A percentile compares a stretch with the other conserved stretches of the same genome.
phyloP scores from a whole-genome alignment of 2,797 vertebrate genomes.

The Pygocentrus nattereri region DNA sequence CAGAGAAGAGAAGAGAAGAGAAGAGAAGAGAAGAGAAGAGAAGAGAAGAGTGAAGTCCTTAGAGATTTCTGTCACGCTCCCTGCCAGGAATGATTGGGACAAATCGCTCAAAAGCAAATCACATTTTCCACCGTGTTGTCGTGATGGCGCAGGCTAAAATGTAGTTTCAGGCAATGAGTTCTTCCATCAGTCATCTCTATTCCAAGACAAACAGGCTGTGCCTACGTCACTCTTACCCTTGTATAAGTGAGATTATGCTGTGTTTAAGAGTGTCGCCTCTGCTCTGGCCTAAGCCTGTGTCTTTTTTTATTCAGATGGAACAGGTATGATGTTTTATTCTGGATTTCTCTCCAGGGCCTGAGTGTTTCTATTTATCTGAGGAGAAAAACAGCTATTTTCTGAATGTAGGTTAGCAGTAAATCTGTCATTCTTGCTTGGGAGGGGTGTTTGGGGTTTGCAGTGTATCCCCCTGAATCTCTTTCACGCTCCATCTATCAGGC shows the following conservation, averaged over 20 bases:
- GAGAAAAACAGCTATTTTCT: not conserved
- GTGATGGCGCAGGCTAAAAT: constrained; percentile 31
- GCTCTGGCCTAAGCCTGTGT: not conserved
- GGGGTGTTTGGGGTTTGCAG: no score
- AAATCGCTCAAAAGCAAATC: constrained; percentile 52
- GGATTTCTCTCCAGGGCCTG: not conserved
- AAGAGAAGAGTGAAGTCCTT: not conserved
- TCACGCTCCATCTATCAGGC: not conserved
- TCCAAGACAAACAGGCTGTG: not conserved
- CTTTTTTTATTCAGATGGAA: not conserved
- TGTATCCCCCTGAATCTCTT: constrained; percentile 1
- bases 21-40: not conserved
- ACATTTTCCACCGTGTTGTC: constrained; percentile 47
- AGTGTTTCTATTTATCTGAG: not conserved
- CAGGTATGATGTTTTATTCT: not conserved
- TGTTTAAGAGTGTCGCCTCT: not conserved
- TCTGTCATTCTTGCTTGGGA: not conserved
- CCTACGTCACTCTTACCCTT: not conserved
- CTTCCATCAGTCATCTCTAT: constrained; percentile 35
- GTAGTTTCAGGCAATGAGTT: constrained; percentile 26
- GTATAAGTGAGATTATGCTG: not conserved
- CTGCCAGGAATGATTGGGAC: constrained; percentile 45
- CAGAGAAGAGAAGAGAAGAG: not conserved
- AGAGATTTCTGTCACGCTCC: constrained; percentile 40
- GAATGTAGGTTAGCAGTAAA: constrained; percentile 12